These are phyloP conservation scores for Sminthurinus aureus DNA, from an alignment of 2,888 invertebrate species.

Conservation along the genomic window DNA sequence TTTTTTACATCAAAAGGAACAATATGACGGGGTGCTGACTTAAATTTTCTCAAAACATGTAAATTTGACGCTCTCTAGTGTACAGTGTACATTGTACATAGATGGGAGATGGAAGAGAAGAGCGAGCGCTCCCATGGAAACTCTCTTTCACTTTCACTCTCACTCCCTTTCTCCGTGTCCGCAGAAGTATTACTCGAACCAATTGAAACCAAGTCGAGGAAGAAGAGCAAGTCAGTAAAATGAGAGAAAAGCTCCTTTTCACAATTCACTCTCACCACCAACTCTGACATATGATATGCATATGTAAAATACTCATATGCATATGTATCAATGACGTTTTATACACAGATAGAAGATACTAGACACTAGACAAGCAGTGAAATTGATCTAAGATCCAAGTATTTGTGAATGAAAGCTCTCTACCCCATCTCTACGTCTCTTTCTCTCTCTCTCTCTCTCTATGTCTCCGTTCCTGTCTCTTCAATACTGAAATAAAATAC, in stretches of 20 bases:
- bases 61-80: too few species aligned
- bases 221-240: neutral
- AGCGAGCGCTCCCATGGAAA: slow-evolving; percentile 28
- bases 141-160: slow-evolving; percentile 21
- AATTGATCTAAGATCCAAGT: neutral
- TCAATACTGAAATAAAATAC: neutral
- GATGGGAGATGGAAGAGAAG: neutral
- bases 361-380: too few species aligned
- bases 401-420: neutral
- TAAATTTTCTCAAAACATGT: too few species aligned
- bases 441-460: slow-evolving; percentile 8
- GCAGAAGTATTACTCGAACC: neutral
- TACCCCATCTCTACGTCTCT: too few species aligned
- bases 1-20: too few species aligned
- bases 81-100: too few species aligned
- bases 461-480: neutral
- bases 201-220: neutral
- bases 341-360: neutral
- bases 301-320: neutral
- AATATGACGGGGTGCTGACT: too few species aligned
- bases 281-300: neutral
- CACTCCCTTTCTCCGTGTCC: neutral
- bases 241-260: neutral
- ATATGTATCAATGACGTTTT: neutral
- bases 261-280: neutral